phyloP scores from a whole-genome alignment of 2,888 invertebrate genomes.

The Dolichopus griseipennis region DNA sequence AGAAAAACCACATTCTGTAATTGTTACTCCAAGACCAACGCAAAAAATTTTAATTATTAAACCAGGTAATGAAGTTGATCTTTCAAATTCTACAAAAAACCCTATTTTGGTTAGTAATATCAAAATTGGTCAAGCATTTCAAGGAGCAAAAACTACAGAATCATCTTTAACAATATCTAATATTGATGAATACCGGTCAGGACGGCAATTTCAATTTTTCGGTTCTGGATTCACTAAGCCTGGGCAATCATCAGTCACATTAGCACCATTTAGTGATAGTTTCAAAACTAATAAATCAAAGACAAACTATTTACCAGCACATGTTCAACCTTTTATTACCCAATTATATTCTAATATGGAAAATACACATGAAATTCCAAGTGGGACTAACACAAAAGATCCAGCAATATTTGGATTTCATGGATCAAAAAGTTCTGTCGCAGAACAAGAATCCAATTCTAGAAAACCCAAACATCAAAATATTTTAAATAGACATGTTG shows the following conservation, averaged over 20 bases:
- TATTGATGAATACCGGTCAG: not conserved
- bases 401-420: not conserved
- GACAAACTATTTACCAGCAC: conserved; percentile 2
- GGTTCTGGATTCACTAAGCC: conserved; percentile 5
- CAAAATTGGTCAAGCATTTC: not conserved
- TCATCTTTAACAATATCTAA: not conserved
- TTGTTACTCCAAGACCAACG: not conserved
- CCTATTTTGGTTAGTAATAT: not conserved
- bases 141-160: not conserved
- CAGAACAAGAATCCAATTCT: not conserved
- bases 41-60: not conserved
- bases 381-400: not conserved
- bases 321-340: not conserved
- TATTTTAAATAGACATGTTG: not conserved
- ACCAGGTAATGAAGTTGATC: too few species aligned
- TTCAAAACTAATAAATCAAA: not conserved
- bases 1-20: not conserved
- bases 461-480: not conserved
- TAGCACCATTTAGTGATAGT: not conserved
- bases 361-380: not conserved
- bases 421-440: not conserved
- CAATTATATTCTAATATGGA: not conserved
- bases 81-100: not conserved
- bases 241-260: not conserved
- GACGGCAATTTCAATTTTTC: conserved; percentile 13